Conservation (phyloP, 1,140 invertebrate species). For the Gryon sp. region DNA sequence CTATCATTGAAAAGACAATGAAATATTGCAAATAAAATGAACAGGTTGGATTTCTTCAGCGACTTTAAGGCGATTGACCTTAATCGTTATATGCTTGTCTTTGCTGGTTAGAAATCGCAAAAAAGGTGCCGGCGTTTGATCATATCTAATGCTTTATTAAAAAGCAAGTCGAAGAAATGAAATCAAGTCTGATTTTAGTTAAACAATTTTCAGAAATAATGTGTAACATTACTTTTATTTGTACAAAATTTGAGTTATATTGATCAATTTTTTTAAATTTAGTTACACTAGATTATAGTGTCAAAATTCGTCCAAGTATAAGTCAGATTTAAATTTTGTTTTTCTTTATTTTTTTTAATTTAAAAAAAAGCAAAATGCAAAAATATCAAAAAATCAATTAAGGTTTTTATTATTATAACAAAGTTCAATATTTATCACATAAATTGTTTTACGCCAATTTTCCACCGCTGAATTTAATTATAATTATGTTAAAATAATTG, state of each 20-base stretch:
- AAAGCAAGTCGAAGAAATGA: slow-evolving; percentile 4
- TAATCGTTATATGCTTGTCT: slow-evolving; percentile 29
- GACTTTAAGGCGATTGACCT: slow-evolving; percentile 45
- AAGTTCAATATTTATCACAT: too few species aligned
- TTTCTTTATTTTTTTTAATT: too few species aligned
- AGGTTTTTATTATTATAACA: too few species aligned
- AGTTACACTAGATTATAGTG: background rate
- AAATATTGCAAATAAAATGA: slow-evolving; percentile 25
- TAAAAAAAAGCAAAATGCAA: too few species aligned
- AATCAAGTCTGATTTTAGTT: slow-evolving; percentile 7
- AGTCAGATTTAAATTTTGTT: too few species aligned
- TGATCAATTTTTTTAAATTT: too few species aligned
- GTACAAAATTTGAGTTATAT: background rate
- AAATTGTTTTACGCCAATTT: too few species aligned
- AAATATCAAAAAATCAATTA: too few species aligned
- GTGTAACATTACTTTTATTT: background rate
- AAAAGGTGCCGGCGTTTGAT: slow-evolving; percentile 31
- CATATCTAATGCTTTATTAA: slow-evolving; percentile 27
- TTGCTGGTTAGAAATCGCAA: slow-evolving; percentile 18
- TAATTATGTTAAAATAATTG: too few species aligned
- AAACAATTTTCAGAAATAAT: slow-evolving; percentile 20
- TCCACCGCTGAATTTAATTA: too few species aligned
- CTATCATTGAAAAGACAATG: slow-evolving; percentile 1
- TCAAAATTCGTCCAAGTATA: background rate
- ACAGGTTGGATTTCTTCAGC: slow-evolving; percentile 30